Evolutionary conservation across 2,888 invertebrate genomes (phyloP), one percentile per base, ranked within the genome.

Genomic region (Schizaphis graminum): DNA sequence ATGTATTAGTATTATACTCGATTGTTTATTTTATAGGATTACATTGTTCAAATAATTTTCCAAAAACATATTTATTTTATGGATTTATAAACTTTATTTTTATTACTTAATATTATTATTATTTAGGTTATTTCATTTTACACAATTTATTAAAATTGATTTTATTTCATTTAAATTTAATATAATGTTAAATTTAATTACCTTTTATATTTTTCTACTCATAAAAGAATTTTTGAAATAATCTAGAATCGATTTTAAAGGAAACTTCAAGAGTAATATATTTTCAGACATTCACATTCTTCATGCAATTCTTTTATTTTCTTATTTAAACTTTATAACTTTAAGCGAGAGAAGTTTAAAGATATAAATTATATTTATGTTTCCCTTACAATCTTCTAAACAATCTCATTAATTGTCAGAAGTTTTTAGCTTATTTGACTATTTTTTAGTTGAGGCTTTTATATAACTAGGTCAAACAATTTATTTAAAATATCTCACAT

Each of bases 291-390:
- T 93, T 93, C 89, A 49, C 67, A 57, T 93, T 89, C 56, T 89
- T 93, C 84, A 57, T 47, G 89, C 84, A 93, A 89, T 93, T 93
- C 93, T 93, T 93, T 93, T 89, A 93, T 93, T 93, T 89, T 93
- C 89, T 93, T 89, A 89, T 93, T 92, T 93, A 89, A 93, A 93
- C 89, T 93, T 93, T 93, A 93, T 93, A 93, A 93, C 77, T 89
- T 89, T 41, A 57, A 85, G 84, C 47, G 47, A 57, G 47, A 89
- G 61, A 89, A 85, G 56, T 93, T 89, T 57, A 89, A 89, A 89
- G 89, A 89, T 89, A 93, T 85, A 93, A 84, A 84, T 89, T 93
- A 87, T 92, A 92, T 88, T 88, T 88, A 88, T 88, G 88, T 92
- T 67, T 67, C 84, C 89, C 57, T 57, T 89, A 89, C 77, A 89